These are phyloP conservation scores for Ophion obscuratus DNA, from an alignment of 2,888 invertebrate species.

Conservation along the genomic window DNA sequence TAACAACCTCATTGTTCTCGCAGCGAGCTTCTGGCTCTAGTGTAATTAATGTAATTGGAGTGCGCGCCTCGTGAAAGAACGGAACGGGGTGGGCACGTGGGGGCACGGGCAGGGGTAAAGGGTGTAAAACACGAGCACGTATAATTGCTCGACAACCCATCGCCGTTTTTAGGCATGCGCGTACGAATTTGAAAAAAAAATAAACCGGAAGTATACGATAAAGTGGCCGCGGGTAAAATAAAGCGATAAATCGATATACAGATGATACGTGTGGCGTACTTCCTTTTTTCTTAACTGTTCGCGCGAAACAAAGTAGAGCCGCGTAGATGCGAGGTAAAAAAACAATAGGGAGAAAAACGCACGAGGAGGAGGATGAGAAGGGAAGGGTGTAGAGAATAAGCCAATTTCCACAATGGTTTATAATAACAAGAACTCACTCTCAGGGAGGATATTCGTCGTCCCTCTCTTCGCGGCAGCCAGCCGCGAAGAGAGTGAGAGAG, in stretches of 20 bases:
- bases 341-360: not conserved
- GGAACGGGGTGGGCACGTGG: not conserved
- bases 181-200: not conserved
- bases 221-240: not conserved
- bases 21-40: conserved; percentile 40
- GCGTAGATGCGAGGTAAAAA: not conserved
- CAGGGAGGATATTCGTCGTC: conserved; percentile 36
- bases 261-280: not conserved
- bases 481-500: not conserved
- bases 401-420: conserved; percentile 30
- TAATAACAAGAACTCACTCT: conserved; percentile 42
- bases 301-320: not conserved
- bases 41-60: conserved; percentile 68
- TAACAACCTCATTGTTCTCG: conserved; percentile 65
- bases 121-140: conserved; percentile 53
- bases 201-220: not conserved
- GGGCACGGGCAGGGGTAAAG: not conserved
- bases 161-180: conserved; percentile 8
- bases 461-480: conserved; percentile 6
- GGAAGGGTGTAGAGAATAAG: conserved; percentile 21
- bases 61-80: conserved; percentile 55
- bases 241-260: not conserved
- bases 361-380: conserved; percentile 1
- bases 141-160: conserved; percentile 17
- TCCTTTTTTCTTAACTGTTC: not conserved